Conservation (phyloP, 1,140 invertebrate species). For the Drosophila littoralis region DNA sequence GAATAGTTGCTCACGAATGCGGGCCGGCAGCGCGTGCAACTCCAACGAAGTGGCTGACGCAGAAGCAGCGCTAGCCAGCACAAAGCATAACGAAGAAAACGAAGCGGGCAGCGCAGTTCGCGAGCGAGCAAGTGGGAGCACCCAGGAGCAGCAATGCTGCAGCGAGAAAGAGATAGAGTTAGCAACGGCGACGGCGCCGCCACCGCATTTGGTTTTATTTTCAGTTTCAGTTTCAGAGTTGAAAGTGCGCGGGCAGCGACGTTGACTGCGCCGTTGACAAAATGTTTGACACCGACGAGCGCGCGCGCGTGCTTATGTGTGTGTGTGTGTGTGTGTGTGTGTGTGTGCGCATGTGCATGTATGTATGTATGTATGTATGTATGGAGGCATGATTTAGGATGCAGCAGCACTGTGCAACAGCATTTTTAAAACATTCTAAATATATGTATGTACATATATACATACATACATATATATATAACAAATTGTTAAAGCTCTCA, state of each 20-base stretch:
- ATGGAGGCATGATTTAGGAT: constrained; percentile 26
- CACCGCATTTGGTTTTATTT: constrained; percentile 67
- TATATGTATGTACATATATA: not conserved
- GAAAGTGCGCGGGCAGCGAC: constrained; percentile 49
- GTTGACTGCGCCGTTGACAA: constrained; percentile 44
- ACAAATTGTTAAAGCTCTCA: not conserved
- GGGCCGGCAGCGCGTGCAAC: constrained; percentile 67
- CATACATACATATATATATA: not conserved
- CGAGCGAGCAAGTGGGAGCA: constrained; percentile 40
- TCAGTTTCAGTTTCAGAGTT: constrained; percentile 58
- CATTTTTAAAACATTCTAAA: not conserved
- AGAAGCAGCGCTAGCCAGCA: constrained; percentile 49
- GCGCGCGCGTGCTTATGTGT: not conserved
- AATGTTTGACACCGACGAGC: constrained; percentile 30
- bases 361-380: not conserved
- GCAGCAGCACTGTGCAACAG: constrained; percentile 24
- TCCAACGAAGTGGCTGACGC: constrained; percentile 72
- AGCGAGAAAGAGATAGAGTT: constrained; percentile 16
- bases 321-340: not conserved
- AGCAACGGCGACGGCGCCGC: constrained; percentile 31
- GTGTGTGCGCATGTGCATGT: no score
- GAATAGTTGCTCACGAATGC: constrained; percentile 69
- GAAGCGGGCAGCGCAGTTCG: constrained; percentile 46
- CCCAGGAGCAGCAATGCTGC: not conserved
- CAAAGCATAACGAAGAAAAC: constrained; percentile 38